Percentiles rank a stretch among this genome's conserved stretches.
Conservation (phyloP, 2,888 invertebrate species). For the Zhuqinia jingwanae region DNA sequence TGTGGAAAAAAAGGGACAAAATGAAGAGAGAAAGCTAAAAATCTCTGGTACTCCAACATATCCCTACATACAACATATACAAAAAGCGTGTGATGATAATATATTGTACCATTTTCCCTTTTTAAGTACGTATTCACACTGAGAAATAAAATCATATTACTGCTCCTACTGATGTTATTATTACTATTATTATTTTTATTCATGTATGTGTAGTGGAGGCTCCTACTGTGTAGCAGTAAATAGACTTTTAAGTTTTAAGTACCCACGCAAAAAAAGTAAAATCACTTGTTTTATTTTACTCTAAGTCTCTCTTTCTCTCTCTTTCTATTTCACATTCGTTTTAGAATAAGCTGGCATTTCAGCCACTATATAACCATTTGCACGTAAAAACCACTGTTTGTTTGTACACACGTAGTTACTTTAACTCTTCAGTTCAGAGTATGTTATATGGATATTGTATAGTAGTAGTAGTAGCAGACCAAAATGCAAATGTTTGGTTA, state of each 20-base stretch:
- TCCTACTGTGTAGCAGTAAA: too few species aligned
- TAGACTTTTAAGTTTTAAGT: too few species aligned
- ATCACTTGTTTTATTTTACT: too few species aligned
- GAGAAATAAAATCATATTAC: slow-evolving; percentile 48
- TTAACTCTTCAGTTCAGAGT: slow-evolving; percentile 46
- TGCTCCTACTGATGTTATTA: neutral
- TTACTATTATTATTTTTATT: neutral
- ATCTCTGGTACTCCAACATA: slow-evolving; percentile 53
- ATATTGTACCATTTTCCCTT: too few species aligned
- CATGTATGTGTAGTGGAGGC: slow-evolving; percentile 27
- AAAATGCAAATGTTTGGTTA: slow-evolving; percentile 72
- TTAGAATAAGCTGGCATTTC: neutral
- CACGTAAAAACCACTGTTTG: slow-evolving; percentile 28
- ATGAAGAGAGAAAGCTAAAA: slow-evolving; percentile 47
- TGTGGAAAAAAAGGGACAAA: neutral
- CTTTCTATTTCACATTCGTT: slow-evolving; percentile 6
- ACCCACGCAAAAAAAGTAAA: neutral
- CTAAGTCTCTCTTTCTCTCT: neutral
- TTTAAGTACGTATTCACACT: neutral
- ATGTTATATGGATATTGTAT: too few species aligned
- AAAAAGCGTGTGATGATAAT: neutral
- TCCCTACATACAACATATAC: too few species aligned
- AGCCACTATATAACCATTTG: neutral
- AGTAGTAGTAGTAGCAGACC: slow-evolving; percentile 32
- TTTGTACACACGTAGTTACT: slow-evolving; percentile 42